phyloP scores from a whole-genome alignment of 1,140 invertebrate species.

The Heliconius himera region DNA sequence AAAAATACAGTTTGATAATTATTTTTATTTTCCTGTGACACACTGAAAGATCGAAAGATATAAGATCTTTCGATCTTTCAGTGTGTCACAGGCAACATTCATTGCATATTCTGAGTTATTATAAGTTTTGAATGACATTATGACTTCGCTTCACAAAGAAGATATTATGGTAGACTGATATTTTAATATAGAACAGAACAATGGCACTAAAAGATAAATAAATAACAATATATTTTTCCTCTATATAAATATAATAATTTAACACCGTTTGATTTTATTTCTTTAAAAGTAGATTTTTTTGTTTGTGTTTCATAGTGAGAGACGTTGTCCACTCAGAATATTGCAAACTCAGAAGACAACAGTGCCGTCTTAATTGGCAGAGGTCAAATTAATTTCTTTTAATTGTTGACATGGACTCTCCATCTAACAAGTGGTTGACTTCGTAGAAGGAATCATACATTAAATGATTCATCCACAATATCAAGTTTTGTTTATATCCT shows the following conservation, averaged over 20 bases:
- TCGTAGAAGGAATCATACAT: slow-evolving; percentile 45
- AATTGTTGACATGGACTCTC: slow-evolving; percentile 59
- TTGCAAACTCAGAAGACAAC: slow-evolving; percentile 29
- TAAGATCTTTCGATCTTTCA: too few species aligned
- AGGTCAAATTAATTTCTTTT: slow-evolving; percentile 76
- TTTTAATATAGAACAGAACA: neutral
- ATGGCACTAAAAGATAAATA: too few species aligned
- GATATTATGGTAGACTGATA: too few species aligned
- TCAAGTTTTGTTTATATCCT: neutral
- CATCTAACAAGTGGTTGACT: slow-evolving; percentile 32
- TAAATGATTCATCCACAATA: slow-evolving; percentile 23
- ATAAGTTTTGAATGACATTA: neutral
- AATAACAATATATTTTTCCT: neutral
- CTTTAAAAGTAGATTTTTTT: neutral
- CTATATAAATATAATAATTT: neutral
- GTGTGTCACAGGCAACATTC: too few species aligned
- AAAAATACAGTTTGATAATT: neutral
- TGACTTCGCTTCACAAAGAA: neutral
- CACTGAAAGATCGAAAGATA: too few species aligned
- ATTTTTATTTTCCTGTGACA: neutral
- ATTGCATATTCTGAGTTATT: too few species aligned
- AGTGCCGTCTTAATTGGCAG: slow-evolving; percentile 56
- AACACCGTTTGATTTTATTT: neutral
- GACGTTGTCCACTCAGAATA: neutral
- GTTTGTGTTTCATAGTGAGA: neutral